These are phyloP conservation scores for Aspidoscelis tigris DNA, from an alignment of 2,113 vertebrate species.

Conservation along the genomic window DNA sequence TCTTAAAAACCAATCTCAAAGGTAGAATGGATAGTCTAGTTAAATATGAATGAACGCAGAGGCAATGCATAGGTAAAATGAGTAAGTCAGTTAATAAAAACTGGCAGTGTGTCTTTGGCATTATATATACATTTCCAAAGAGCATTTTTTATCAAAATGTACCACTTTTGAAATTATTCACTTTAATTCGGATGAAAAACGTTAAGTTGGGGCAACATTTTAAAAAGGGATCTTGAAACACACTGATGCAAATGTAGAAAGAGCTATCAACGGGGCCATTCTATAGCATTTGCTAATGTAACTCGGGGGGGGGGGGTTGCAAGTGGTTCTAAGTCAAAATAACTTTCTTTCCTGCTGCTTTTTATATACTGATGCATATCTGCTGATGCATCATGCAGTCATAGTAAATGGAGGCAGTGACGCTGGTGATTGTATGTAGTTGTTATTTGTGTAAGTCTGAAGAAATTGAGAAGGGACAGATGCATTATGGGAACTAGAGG, in stretches of 20 bases:
- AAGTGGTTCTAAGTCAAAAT: not conserved
- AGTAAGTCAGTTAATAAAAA: conserved; percentile 68
- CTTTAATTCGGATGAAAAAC: conserved; percentile 17
- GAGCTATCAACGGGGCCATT: not conserved
- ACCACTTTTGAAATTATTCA: conserved; percentile 47
- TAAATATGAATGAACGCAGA: conserved; percentile 65
- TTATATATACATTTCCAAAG: conserved; percentile 51
- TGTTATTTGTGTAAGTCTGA: not conserved
- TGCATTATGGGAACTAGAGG: not conserved
- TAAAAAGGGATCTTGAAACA: conserved; percentile 38
- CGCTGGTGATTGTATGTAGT: not conserved
- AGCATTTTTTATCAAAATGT: conserved; percentile 61
- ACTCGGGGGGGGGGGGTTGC: no score
- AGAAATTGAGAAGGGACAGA: not conserved
- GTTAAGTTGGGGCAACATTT: conserved; percentile 39
- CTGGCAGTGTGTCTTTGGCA: conserved; percentile 63
- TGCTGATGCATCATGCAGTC: not conserved
- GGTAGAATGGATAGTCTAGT: conserved; percentile 56
- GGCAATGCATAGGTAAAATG: conserved; percentile 63
- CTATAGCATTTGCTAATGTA: not conserved
- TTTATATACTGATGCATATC: no score
- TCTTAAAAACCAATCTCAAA: conserved; percentile 59
- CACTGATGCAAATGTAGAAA: conserved; percentile 32
- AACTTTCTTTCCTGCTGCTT: not conserved
- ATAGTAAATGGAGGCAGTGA: not conserved